These are phyloP conservation scores for Cantharis rufa DNA, from an alignment of 2,888 invertebrate species.

Conservation along the genomic window DNA sequence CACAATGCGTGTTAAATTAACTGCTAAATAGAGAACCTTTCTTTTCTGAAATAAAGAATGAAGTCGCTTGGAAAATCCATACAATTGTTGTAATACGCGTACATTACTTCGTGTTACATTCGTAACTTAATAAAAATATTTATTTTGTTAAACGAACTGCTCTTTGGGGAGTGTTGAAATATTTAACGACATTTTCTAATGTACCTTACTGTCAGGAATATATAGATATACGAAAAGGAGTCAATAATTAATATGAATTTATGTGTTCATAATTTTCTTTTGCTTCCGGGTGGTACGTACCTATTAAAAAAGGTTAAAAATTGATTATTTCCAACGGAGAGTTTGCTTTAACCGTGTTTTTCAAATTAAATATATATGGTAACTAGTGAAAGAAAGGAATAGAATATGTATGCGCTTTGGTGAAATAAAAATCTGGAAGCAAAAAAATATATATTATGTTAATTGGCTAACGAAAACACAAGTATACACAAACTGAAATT, in stretches of 20 bases:
- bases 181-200: background rate
- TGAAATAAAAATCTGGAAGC: background rate
- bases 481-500: background rate
- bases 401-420: background rate
- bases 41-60: background rate
- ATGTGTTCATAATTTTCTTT: background rate
- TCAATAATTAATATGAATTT: background rate
- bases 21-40: background rate
- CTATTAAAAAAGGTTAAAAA: background rate
- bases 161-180: background rate
- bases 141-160: background rate
- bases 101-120: background rate
- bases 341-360: background rate
- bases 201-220: background rate
- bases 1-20: background rate
- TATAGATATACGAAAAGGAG: background rate
- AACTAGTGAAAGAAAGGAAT: background rate
- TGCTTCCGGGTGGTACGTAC: background rate
- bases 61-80: background rate
- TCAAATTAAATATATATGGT: background rate
- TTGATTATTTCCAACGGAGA: background rate
- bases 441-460: background rate
- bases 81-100: background rate
- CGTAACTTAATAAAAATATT: background rate
- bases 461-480: background rate